Evolutionary conservation across 2,797 vertebrate genomes (phyloP).

Genomic region (Ambastaia sidthimunki): DNA sequence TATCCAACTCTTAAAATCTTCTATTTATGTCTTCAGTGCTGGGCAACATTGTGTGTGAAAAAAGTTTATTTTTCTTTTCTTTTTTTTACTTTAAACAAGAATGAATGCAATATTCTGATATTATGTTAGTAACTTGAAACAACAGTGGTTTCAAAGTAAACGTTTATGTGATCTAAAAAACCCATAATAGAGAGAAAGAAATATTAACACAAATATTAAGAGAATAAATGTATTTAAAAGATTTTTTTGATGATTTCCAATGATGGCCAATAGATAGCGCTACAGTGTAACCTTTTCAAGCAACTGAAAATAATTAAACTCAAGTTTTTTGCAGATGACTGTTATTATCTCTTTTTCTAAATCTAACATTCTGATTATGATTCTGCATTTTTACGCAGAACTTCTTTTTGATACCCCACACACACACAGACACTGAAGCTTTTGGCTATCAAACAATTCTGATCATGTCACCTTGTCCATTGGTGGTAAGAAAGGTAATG

Average conservation of each 20-base stretch:
- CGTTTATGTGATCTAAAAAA: not conserved
- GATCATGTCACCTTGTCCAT: not conserved
- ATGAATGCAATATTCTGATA: not conserved
- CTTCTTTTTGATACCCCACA: not conserved
- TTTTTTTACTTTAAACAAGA: not conserved
- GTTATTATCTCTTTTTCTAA: not conserved
- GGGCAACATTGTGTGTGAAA: not conserved
- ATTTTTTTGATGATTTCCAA: slow-evolving; percentile 1
- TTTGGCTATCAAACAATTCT: not conserved
- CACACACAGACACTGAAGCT: not conserved
- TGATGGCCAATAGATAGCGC: not conserved
- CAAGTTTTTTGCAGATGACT: not conserved
- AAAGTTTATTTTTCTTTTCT: not conserved
- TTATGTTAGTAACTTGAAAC: not conserved
- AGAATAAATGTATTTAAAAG: too few relatives aligned
- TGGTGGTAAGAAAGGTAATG: not conserved
- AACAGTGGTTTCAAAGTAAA: not conserved
- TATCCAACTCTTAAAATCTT: not conserved
- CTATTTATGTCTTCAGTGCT: not conserved
- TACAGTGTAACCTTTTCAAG: not conserved
- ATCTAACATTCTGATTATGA: not conserved
- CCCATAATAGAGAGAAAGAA: not conserved
- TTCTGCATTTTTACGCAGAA: not conserved
- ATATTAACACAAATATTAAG: not conserved
- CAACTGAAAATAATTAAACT: too few relatives aligned